Percentiles rank a stretch among this genome's conserved stretches.
Conservation (phyloP, 1,140 invertebrate genomes). For the Leptinotarsa defecta region DNA sequence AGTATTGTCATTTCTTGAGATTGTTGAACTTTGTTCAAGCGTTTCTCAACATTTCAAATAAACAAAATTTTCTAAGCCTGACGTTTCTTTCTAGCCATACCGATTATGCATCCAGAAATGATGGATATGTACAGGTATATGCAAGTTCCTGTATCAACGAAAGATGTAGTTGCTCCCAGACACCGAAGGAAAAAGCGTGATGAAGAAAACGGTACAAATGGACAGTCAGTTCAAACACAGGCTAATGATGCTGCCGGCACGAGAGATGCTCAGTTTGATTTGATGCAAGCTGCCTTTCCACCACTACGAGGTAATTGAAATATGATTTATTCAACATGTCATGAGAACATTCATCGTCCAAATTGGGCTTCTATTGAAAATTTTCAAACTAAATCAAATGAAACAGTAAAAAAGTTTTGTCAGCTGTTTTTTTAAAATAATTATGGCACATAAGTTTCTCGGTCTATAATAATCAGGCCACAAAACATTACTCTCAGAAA, state of each 20-base stretch:
- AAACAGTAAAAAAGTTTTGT: no score
- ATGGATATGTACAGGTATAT: conserved; percentile 38
- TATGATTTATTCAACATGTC: no score
- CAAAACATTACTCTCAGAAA: no score
- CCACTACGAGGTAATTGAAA: conserved; percentile 68
- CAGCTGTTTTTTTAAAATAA: no score
- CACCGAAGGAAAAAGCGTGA: conserved; percentile 58
- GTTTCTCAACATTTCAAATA: no score
- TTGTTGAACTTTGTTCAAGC: no score
- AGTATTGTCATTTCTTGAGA: no score
- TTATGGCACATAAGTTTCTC: no score
- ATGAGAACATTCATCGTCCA: no score
- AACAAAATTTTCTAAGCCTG: not conserved
- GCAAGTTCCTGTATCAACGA: conserved; percentile 29
- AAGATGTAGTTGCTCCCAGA: conserved; percentile 47
- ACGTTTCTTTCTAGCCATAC: conserved; percentile 16
- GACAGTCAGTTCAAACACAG: conserved; percentile 28
- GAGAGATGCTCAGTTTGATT: conserved; percentile 71
- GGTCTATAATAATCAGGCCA: no score
- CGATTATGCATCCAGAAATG: conserved; percentile 29
- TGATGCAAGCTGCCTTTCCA: conserved; percentile 81
- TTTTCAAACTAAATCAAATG: no score
- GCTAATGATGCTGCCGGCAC: conserved; percentile 22
- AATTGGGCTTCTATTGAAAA: no score
- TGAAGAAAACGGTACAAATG: conserved; percentile 49